Base-by-base conservation (phyloP, 2,113 vertebrate genomes). In the Oncorhynchus masou region DNA sequence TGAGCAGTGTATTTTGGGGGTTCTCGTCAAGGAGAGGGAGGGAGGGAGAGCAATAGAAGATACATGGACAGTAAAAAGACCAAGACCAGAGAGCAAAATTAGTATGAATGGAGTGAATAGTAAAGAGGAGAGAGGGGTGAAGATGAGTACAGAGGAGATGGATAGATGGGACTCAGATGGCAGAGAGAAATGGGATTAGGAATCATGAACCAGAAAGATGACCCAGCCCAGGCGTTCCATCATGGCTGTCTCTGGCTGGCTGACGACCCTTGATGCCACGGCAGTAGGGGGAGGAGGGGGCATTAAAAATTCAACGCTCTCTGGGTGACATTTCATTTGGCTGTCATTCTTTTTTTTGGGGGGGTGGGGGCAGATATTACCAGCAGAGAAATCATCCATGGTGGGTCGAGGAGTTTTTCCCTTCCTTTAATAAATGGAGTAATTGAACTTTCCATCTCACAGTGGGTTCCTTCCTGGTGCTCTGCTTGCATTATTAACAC, bases 271-370 rank as follows among this genome's bases (percentile, higher is more conserved):
- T 48, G 19, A 57, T 57, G 9, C 48, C 57, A 12, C 31, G 9
- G 27, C 34, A 22, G 13, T 31, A 60, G 60, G 22, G 72, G 79
- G 74, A 11, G 8, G 29, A 62, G 68, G 15, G 71, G 78, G 73
- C 81, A 81, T 92, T 83, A 90, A 90, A 91, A 83, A 90, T 90
- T 76, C 73, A 89, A 64, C 73, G 78, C 71, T 70, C 75, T 70
- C 76, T 68, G 2, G 54, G 3, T 88, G 89, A 88, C 84, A 88
- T 90, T 88, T 86, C 71, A 88, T 85, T 84, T 79, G 71, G 57
- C 27, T 62, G 74, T 83, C 74, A 71, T 51, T 73, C 73, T 85
- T 79, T 72, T 77, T 60, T 65, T 51, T 29, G 3, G 34, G 3
- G 12, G 22, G 19, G 9, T 1, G 9, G 51, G 13, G 16, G 12